Conservation (phyloP, 2,113 vertebrate species). For the Rhineura floridana region DNA sequence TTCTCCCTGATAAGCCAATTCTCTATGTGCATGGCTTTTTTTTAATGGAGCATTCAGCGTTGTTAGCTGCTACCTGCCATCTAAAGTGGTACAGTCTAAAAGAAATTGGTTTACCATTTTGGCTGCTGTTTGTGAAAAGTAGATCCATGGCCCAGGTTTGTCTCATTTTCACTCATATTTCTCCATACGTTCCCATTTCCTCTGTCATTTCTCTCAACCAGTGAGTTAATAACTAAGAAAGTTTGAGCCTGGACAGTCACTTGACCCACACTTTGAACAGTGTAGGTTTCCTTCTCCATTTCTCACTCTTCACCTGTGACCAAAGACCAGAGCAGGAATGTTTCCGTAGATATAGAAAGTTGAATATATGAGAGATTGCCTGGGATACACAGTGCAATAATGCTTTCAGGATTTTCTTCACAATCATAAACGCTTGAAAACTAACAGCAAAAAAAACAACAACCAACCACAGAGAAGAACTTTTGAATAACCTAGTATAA, state of each 20-base stretch:
- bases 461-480: too few relatives aligned
- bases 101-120: not conserved
- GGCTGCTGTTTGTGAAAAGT: not conserved
- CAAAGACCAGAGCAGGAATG: not conserved
- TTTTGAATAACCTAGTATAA: conserved; percentile 25
- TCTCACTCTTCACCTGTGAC: not conserved
- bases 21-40: not conserved
- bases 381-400: not conserved
- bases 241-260: not conserved
- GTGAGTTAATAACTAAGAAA: not conserved
- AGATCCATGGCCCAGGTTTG: not conserved
- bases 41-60: not conserved
- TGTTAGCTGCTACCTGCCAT: not conserved
- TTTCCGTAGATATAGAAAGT: not conserved
- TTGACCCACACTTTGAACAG: not conserved
- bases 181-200: not conserved
- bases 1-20: not conserved
- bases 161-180: not conserved
- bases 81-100: too few relatives aligned
- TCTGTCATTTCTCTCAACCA: not conserved
- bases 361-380: not conserved
- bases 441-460: not conserved
- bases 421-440: not conserved
- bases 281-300: not conserved
- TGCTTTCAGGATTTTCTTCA: not conserved